phyloP scores from a whole-genome alignment of 2,113 vertebrate genomes.

The Pavo muticus region DNA sequence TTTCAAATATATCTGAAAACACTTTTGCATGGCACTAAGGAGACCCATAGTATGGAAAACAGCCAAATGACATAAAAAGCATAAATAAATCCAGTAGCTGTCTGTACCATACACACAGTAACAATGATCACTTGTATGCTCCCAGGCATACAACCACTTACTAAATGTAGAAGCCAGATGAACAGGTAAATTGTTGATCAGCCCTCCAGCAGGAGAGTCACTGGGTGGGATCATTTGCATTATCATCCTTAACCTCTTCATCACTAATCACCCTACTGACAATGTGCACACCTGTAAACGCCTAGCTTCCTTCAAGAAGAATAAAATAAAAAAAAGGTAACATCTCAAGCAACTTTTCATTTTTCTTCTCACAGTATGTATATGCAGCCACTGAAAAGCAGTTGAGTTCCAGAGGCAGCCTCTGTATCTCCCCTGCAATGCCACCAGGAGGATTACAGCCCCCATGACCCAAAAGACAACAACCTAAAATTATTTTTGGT shows the following conservation, averaged over 20 bases:
- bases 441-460: background rate
- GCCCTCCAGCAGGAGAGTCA: background rate
- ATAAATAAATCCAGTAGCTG: background rate
- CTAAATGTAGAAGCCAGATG: background rate
- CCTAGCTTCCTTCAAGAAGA: background rate
- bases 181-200: background rate
- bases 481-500: background rate
- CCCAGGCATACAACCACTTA: background rate
- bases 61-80: background rate
- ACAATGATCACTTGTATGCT: background rate
- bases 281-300: background rate
- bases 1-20: background rate
- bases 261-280: background rate
- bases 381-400: background rate
- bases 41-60: background rate
- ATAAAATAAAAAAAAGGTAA: background rate
- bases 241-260: background rate
- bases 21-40: background rate
- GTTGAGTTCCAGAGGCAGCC: background rate
- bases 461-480: fast-evolving
- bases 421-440: background rate
- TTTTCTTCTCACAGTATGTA: background rate
- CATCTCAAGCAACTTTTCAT: background rate
- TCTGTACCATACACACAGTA: background rate
- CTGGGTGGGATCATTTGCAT: background rate